Percentiles rank a stretch among this genome's conserved stretches.
phyloP scores from a whole-genome alignment of 2,797 vertebrate species.

The Sebastolobus altivelis region DNA sequence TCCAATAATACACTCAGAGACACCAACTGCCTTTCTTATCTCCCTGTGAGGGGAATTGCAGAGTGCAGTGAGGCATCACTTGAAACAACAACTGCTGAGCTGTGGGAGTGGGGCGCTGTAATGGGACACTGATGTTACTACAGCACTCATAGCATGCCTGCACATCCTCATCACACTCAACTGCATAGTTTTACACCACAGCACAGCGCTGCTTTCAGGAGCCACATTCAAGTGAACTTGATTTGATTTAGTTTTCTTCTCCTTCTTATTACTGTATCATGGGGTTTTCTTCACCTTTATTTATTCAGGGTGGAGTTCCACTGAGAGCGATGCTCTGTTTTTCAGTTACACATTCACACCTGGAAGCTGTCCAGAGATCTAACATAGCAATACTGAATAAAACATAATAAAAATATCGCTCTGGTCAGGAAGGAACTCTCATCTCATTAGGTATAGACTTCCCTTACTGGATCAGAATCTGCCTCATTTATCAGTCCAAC shows the following conservation, averaged over 20 bases:
- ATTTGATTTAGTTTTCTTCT: not conserved
- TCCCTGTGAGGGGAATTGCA: conserved; percentile 10
- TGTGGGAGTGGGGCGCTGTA: conserved; percentile 9
- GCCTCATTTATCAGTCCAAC: not conserved
- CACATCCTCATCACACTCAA: conserved; percentile 9
- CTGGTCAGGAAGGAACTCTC: not conserved
- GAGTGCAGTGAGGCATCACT: conserved; percentile 18
- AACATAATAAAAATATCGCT: not conserved
- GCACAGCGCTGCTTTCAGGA: not conserved
- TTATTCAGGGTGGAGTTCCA: not conserved
- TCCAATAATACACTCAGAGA: not conserved
- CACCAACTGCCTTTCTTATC: not conserved
- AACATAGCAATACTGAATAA: not conserved
- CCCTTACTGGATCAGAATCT: not conserved
- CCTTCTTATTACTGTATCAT: not conserved
- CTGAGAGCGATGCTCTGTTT: not conserved
- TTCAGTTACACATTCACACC: not conserved
- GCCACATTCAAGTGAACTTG: not conserved
- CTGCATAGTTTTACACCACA: conserved; percentile 23
- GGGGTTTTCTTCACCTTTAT: not conserved
- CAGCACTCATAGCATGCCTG: not conserved
- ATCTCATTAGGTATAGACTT: not conserved
- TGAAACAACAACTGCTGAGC: conserved; percentile 36
- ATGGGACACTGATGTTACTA: conserved; percentile 21
- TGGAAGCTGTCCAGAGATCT: not conserved